These are phyloP conservation scores for Irena cyanogastra DNA, from an alignment of 2,113 vertebrate genomes.

Conservation along the genomic window DNA sequence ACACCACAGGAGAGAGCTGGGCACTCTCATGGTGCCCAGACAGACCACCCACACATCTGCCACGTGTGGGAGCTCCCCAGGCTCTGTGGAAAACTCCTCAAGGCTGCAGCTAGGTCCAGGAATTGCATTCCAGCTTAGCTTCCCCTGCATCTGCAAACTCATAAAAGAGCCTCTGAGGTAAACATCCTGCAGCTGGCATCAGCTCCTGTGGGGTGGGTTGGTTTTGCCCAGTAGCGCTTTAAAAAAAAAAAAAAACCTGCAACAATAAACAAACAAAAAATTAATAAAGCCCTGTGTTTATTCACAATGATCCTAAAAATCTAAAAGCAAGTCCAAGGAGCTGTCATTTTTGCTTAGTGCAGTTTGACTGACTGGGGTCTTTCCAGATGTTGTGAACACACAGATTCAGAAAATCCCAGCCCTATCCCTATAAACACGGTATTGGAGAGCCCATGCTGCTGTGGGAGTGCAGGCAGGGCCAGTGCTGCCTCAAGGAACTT, in stretches of 20 bases:
- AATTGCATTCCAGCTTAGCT: background rate
- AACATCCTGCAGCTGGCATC: background rate
- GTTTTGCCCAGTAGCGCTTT: background rate
- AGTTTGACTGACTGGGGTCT: too few relatives aligned
- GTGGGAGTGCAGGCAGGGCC: accelerated
- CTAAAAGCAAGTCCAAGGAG: background rate
- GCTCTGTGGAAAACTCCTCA: background rate
- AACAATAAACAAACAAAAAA: background rate
- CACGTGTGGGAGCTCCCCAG: background rate
- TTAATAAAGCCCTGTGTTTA: background rate
- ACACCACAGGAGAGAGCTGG: background rate
- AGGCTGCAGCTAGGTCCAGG: background rate
- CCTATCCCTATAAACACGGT: too few relatives aligned
- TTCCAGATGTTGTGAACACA: accelerated
- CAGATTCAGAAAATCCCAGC: background rate
- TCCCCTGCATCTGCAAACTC: background rate
- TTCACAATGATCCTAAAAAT: background rate
- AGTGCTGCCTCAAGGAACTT: background rate
- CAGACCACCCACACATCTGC: background rate
- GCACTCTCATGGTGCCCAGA: accelerated
- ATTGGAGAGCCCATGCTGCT: accelerated
- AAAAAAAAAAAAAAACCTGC: background rate
- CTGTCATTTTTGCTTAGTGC: too few relatives aligned
- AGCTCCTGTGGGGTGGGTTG: background rate
- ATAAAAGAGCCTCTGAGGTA: background rate